Evolutionary conservation across 2,888 invertebrate genomes (phyloP), one percentile per base, ranked within the genome.

Genomic region (Incurvaria masculella): DNA sequence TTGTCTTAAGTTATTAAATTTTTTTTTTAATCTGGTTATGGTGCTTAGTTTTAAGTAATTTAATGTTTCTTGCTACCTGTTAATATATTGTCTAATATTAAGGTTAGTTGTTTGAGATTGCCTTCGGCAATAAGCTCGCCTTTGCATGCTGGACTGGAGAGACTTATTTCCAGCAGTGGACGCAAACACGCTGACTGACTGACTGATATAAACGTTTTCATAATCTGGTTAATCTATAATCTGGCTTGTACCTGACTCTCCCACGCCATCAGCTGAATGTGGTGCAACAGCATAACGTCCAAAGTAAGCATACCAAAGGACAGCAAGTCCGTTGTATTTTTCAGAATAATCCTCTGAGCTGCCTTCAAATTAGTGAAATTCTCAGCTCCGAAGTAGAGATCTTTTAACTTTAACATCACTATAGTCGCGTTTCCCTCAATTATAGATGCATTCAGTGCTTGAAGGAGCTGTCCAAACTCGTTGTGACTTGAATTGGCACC

Each of bases 281-380:
- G 81, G 59, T 81, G 80, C 2, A 84, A 54, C 46, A 83, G 55
- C 68, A 83, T 79, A 0, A 83, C 72, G 57, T 83, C 83, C 45
- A 83, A 55, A 0, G 82, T 80, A 53, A 83, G 54, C 38, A 83
- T 78, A 0, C 81, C 82, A 50, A 83, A 81, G 0, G 83, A 81
- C 0, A 82, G 55, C 44, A 81, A 57, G 58, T 76, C 80, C 0
- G 78, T 72, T 17, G 70, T 72, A 45, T 79, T 79, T 1, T 69
- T 74, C 39, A 70, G 52, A 5, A 76, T 68, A 2, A 69, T 61
- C 33, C 67, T 70, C 21, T 66, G 62, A 1, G 61, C 66, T 18
- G 57, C 64, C 38, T 68, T 67, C 0, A 52, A 54, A 21, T 55
- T 59, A 0, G 71, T 71, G 23, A 65, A 66, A 51, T 71, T 69